Base-by-base conservation (phyloP, 1,140 invertebrate species). In the Cryptotermes secundus region DNA sequence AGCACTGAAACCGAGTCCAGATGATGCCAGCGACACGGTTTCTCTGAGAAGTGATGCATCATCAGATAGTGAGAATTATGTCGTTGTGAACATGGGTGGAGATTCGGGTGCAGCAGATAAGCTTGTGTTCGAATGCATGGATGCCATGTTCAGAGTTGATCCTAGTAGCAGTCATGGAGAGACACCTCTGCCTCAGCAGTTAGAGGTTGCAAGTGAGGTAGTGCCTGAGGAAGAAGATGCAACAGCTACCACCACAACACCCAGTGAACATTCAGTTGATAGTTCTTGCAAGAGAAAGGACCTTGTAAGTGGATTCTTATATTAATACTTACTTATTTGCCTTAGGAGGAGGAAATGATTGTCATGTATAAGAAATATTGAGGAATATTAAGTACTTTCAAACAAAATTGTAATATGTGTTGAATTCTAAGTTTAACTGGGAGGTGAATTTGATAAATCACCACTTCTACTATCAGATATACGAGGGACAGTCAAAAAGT, bases 171-270 rank as follows among this genome's bases (percentile, higher is more conserved):
- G 88, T 88, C 81, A 82, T 79, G 83, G 36, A 24, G 81, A 82
- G 22, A 53, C 81, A 16, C 26, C 59, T 12, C 36, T 72, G 24
- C 34, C 38, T 36, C 59, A 84, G 34, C 84, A 87, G 2, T 93
- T 95, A 42, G 97, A 98, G 88, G 93, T 96, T 35, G 97, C 96
- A 14, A 94, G 94, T 65, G 97, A 98, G 89, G 95, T 96, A 24
- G 92, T 96, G 35, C 96, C 97, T 89, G 95, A 96, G 86, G 91
- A 91, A 79, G 90, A 92, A 88, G 86, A 86, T 34, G 86, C 86
- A 38, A 86, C 87, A 45, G 87, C 85, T n/a, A 86, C 86, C 24
- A 87, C 92, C 85, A 92, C 94, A 19, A 93, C 96, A 0, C 94
- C 95, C 26, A 97, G 95, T 87, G 96, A 96, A 87, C 94, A 93